These are phyloP conservation scores for Caenorhabditis plicata DNA, from an alignment of 2,888 invertebrate genomes.

Conservation along the genomic window DNA sequence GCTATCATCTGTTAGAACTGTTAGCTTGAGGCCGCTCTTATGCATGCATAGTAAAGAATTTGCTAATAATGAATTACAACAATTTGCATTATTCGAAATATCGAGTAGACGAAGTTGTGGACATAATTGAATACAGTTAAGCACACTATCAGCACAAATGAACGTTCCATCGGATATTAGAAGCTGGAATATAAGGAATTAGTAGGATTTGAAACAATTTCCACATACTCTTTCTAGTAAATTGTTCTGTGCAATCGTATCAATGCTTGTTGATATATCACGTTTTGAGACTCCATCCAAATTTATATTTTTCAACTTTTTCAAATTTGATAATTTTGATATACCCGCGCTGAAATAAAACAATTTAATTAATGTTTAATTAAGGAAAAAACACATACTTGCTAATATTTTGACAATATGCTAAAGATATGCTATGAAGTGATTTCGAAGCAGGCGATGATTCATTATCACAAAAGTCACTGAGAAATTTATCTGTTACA, in stretches of 20 bases:
- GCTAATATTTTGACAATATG: constrained; percentile 40
- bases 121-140: constrained; percentile 12
- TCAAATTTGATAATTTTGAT: constrained; percentile 9
- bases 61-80: no score
- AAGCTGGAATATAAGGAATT: constrained; percentile 10
- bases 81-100: no score
- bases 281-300: constrained; percentile 46
- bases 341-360: no score
- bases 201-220: no score
- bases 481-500: constrained; percentile 37
- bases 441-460: constrained; percentile 4
- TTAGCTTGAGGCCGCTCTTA: no score
- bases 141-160: constrained; percentile 24
- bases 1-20: no score
- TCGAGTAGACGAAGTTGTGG: constrained; percentile 28
- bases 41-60: no score
- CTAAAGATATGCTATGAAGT: constrained; percentile 33
- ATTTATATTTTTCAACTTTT: constrained; percentile 34
- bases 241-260: constrained; percentile 22
- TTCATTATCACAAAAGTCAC: constrained; percentile 19
- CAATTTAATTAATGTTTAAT: no score
- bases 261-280: constrained; percentile 45
- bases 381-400: no score
- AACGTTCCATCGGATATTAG: constrained; percentile 38
- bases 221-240: constrained; percentile 28